Evolutionary conservation across 1,140 invertebrate species (phyloP).

Genomic region (Laupala kohalensis): DNA sequence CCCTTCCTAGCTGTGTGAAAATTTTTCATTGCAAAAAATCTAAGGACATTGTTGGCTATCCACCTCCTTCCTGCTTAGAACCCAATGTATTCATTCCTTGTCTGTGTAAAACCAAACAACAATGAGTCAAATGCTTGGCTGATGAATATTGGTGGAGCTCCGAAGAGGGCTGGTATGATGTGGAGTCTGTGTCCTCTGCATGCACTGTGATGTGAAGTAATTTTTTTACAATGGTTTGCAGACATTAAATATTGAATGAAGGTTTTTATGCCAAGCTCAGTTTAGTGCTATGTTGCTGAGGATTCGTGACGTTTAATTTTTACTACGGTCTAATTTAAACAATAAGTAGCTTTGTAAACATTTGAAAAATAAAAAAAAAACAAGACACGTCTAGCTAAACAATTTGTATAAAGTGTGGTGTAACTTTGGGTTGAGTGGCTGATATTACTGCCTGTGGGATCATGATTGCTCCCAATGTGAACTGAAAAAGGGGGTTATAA

Average conservation of each 20-base stretch:
- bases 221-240: constrained; percentile 15
- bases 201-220: constrained; percentile 12
- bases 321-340: constrained; percentile 18
- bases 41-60: not conserved
- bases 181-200: not conserved
- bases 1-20: constrained; percentile 8
- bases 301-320: constrained; percentile 15
- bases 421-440: constrained; percentile 14
- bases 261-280: constrained; percentile 18
- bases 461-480: constrained; percentile 6
- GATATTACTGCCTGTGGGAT: constrained; percentile 12
- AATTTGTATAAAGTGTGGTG: constrained; percentile 17
- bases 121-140: constrained; percentile 7
- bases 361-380: constrained; percentile 6
- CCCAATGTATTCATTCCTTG: constrained; percentile 10
- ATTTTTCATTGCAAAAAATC: constrained; percentile 6
- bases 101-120: constrained; percentile 2
- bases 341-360: constrained; percentile 16
- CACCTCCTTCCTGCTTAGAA: constrained; percentile 7
- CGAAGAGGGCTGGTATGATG: constrained; percentile 2
- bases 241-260: constrained; percentile 16
- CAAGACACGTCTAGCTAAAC: constrained; percentile 10
- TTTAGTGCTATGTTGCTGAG: constrained; percentile 21
- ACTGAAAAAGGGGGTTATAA: constrained; percentile 2
- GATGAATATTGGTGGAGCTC: constrained; percentile 5